phyloP scores from a whole-genome alignment of 1,140 invertebrate genomes.

The Brachionus sp. region DNA sequence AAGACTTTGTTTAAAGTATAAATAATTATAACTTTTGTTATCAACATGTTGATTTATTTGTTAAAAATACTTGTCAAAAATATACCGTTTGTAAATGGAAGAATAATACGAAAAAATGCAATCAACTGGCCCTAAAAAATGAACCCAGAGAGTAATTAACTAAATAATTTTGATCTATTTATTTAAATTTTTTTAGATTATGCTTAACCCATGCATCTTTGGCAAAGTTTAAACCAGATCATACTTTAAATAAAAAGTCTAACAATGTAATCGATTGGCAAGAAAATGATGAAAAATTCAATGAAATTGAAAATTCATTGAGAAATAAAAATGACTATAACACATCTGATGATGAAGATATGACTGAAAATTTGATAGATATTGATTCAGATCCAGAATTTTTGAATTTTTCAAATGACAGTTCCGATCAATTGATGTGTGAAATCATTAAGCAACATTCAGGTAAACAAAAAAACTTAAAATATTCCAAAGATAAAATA shows the following conservation, averaged over 20 bases:
- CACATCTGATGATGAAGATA: neutral
- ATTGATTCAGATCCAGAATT: neutral
- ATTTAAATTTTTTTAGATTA: neutral
- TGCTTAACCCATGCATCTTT: neutral
- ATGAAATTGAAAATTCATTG: neutral
- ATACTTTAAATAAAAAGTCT: neutral
- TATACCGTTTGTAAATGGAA: conserved; percentile 20
- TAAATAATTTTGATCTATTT: neutral
- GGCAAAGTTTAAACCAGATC: neutral
- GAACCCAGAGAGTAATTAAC: neutral
- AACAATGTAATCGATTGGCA: neutral
- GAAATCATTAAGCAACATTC: neutral
- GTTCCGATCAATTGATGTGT: neutral
- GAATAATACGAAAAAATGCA: neutral
- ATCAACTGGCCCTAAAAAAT: neutral
- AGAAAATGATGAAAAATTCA: neutral
- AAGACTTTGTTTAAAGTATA: neutral
- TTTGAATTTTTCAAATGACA: neutral
- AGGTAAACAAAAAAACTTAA: neutral
- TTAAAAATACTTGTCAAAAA: conserved; percentile 18
- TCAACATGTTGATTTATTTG: conserved; percentile 1
- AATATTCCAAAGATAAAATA: neutral
- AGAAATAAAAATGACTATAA: neutral
- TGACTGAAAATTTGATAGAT: neutral
- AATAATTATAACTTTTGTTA: conserved; percentile 25